Conservation (phyloP, 2,888 invertebrate species). For the Noctua janthina region DNA sequence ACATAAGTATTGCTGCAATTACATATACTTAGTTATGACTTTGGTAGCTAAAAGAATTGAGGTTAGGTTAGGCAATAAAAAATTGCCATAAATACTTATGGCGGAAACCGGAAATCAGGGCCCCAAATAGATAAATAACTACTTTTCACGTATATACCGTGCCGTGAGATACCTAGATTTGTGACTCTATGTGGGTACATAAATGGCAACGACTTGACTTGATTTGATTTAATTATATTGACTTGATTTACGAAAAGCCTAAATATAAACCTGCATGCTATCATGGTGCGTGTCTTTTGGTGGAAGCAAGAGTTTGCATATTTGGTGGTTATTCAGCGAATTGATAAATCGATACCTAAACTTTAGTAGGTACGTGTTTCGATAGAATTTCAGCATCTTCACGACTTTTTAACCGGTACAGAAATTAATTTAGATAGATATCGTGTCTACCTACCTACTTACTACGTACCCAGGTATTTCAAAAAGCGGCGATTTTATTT, state of each 20-base stretch:
- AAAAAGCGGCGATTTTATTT: background rate
- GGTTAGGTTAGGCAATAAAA: too few relatives aligned
- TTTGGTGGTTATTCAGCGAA: conserved; percentile 34
- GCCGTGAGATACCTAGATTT: background rate
- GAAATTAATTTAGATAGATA: background rate
- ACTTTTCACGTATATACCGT: background rate
- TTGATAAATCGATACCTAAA: conserved; percentile 34
- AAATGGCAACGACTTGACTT: background rate
- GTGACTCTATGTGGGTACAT: background rate
- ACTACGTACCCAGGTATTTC: background rate
- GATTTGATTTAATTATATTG: background rate
- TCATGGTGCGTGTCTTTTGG: conserved; percentile 43
- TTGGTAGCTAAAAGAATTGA: background rate
- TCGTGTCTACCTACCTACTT: too few relatives aligned
- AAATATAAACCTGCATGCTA: conserved; percentile 20
- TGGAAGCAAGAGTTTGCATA: conserved; percentile 8
- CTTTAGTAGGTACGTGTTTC: conserved; percentile 26
- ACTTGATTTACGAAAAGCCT: background rate
- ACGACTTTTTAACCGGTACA: background rate
- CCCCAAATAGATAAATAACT: background rate
- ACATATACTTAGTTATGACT: background rate
- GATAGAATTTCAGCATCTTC: background rate
- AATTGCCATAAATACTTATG: background rate
- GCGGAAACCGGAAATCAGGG: background rate
- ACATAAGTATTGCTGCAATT: background rate